Percentiles rank a stretch among this genome's conserved stretches.
Conservation (phyloP, 23 tunicate genomes). For the Clavelina lepadiformis region DNA sequence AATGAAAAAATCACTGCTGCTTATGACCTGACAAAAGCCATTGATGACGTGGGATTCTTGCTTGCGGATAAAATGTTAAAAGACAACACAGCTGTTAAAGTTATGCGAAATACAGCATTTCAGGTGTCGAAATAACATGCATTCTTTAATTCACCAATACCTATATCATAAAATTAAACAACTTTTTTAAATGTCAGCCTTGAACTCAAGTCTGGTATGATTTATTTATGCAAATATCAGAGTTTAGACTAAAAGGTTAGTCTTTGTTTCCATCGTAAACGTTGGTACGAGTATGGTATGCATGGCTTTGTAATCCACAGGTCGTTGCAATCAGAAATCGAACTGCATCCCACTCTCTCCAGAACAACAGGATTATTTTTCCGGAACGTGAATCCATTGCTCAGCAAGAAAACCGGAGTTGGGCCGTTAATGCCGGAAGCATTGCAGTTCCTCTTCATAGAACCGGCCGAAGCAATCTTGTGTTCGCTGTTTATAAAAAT, state of each 20-base stretch:
- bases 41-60: conserved; percentile 28
- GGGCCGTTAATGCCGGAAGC: conserved; percentile 24
- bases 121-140: no score
- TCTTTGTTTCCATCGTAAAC: background rate
- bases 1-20: conserved; percentile 19
- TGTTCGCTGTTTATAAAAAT: conserved; percentile 53
- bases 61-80: conserved; percentile 5
- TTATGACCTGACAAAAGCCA: conserved; percentile 17
- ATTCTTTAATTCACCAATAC: no score
- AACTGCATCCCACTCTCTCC: background rate
- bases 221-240: no score
- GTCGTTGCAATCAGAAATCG: background rate
- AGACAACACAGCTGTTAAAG: background rate
- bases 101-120: conserved; percentile 21
- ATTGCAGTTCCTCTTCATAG: conserved; percentile 23
- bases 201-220: no score
- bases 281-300: background rate
- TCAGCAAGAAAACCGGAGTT: background rate
- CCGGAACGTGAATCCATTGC: background rate
- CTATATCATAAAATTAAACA: no score
- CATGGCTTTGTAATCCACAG: background rate
- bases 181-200: no score
- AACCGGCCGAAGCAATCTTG: background rate
- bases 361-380: no score
- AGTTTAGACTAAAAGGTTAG: background rate